A percentile compares a stretch with the other conserved stretches of the same genome.
phyloP scores from a whole-genome alignment of 1,140 invertebrate genomes.

The Palaemon carinicauda region DNA sequence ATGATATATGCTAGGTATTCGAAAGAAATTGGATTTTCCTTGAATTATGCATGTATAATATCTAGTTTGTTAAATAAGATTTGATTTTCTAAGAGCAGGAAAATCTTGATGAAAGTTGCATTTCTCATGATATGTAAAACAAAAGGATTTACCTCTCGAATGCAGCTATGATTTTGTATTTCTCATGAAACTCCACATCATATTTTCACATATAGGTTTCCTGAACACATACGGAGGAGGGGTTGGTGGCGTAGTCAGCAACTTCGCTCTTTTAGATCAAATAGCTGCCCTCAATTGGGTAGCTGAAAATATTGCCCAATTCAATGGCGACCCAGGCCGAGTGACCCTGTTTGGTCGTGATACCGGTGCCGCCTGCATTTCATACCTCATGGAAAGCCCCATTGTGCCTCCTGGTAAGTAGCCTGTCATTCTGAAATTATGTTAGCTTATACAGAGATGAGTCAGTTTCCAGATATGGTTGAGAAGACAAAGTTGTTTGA shows the following conservation, averaged over 20 bases:
- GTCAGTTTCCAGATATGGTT: too few relatives aligned
- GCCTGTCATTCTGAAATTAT: background rate
- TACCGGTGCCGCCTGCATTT: constrained; percentile 90
- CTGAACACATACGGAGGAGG: constrained; percentile 71
- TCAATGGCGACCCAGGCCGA: constrained; percentile 79
- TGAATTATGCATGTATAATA: too few relatives aligned
- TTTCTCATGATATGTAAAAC: too few relatives aligned
- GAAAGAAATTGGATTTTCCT: too few relatives aligned
- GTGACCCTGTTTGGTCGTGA: constrained; percentile 94
- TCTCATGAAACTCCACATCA: background rate
- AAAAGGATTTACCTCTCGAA: too few relatives aligned
- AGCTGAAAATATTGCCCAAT: constrained; percentile 78
- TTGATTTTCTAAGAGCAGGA: too few relatives aligned
- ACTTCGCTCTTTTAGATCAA: constrained; percentile 79
- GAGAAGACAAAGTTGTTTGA: too few relatives aligned
- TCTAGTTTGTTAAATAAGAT: too few relatives aligned
- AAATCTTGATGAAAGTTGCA: too few relatives aligned
- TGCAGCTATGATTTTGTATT: too few relatives aligned
- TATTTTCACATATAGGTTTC: constrained; percentile 70
- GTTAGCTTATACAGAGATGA: background rate
- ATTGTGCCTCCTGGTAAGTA: constrained; percentile 65
- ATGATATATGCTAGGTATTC: too few relatives aligned
- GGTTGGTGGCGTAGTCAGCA: constrained; percentile 70
- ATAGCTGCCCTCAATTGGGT: constrained; percentile 80
- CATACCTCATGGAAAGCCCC: constrained; percentile 86